Evolutionary conservation across 2,888 invertebrate species (phyloP), one percentile per base, ranked within the genome.

Genomic region (Hypsopygia costalis): DNA sequence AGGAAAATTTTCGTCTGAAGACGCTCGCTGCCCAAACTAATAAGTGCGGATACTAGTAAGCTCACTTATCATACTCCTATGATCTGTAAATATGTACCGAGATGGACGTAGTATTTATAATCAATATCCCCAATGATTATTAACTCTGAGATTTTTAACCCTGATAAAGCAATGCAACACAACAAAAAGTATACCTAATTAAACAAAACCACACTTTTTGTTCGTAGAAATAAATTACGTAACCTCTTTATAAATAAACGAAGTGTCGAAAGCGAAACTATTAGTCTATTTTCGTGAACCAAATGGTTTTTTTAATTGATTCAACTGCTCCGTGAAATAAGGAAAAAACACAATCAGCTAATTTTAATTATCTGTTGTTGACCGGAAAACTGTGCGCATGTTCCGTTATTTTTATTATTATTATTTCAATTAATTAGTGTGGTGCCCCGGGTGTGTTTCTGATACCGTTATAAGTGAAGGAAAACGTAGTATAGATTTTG

Each of bases 271-370:
- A 78, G 78, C 73, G 60, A 69, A 67, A 66, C 59, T 68, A 76
- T 76, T 70, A 72, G 57, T 69, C 67, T 73, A 75, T 80, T 77
- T 77, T 63, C 44, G 63, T 60, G 53, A 55, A 47, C 58, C 52
- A 63, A 63, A 76, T 78, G 69, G 56, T 59, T 46, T 62, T 69
- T 71, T 77, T 72, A 80, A 81, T 80, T 71, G 63, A 62, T 58
- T 64, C 33, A 45, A 46, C 46, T 49, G 55, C 43, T 51, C 62
- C 73, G 69, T 75, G 74, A 71, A 76, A 76, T 72, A 52, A 53
- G 58, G 53, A 55, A 65, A 64, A 63, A 52, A 55, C 46, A 36
- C 39, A 46, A 51, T 47, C 33, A 47, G 25, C 25, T 25, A 25
- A 25, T 37, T 59, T 52, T 47, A 48, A 47, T 53, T 52, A 45